A percentile compares a stretch with the other conserved stretches of the same genome.
These are phyloP conservation scores for Beaufortia kweichowensis DNA, from an alignment of 2,113 vertebrate species.

Conservation along the genomic window DNA sequence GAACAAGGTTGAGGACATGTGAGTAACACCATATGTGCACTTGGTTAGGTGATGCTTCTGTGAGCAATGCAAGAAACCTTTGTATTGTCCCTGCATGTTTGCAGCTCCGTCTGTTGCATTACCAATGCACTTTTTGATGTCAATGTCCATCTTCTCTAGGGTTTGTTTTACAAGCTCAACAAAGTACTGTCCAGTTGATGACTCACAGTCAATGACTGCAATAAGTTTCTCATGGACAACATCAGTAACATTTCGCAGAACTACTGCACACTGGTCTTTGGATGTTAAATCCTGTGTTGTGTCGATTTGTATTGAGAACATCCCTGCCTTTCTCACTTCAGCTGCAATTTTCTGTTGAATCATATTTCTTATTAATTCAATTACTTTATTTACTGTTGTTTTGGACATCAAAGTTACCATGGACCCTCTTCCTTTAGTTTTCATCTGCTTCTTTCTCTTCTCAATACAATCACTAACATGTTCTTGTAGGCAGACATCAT, in stretches of 20 bases:
- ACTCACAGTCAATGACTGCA: constrained; percentile 35
- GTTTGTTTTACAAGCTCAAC: constrained; percentile 17
- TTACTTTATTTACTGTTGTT: constrained; percentile 16
- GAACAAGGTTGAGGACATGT: constrained; percentile 46
- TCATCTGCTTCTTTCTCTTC: constrained; percentile 9
- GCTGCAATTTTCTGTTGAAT: constrained; percentile 23
- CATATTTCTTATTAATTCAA: neutral
- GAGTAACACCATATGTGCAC: constrained; percentile 39
- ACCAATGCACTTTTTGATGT: constrained; percentile 18
- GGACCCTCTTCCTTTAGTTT: constrained; percentile 35
- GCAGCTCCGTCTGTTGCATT: constrained; percentile 40
- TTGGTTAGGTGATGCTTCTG: constrained; percentile 39
- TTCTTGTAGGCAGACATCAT: constrained; percentile 40
- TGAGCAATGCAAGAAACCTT: constrained; percentile 41
- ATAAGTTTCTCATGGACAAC: constrained; percentile 20
- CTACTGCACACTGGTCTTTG: constrained; percentile 24
- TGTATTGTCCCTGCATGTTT: constrained; percentile 40
- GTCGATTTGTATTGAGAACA: constrained; percentile 40
- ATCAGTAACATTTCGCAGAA: constrained; percentile 28
- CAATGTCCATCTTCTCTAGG: constrained; percentile 23
- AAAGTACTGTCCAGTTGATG: too few species aligned
- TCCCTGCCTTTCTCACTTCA: constrained; percentile 36
- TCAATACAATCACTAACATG: constrained; percentile 32
- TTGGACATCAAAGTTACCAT: constrained; percentile 24
- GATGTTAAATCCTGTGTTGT: constrained; percentile 44